phyloP scores from a whole-genome alignment of 2,797 vertebrate genomes.

The Acipenser oxyrinchus region DNA sequence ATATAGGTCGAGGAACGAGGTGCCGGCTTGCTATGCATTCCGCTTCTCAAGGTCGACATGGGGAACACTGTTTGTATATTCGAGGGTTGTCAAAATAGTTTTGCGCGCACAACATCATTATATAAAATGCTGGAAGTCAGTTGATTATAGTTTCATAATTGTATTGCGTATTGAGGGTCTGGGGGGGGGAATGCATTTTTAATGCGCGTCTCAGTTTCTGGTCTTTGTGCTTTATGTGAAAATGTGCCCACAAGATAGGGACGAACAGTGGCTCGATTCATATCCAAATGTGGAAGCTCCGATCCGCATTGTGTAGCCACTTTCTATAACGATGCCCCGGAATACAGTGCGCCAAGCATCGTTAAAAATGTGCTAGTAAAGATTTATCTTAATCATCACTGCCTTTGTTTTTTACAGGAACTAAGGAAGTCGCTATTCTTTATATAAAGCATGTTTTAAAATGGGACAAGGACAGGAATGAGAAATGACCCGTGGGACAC shows the following conservation, averaged over 20 bases:
- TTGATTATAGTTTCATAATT: neutral
- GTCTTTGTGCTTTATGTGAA: neutral
- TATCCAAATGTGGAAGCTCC: neutral
- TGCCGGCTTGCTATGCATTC: no score
- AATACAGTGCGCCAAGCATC: neutral
- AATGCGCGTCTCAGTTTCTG: neutral
- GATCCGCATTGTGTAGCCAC: neutral
- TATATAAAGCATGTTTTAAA: no score
- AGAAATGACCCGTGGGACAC: no score
- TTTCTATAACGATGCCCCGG: neutral
- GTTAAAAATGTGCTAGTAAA: neutral
- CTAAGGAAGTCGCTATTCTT: no score
- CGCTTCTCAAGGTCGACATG: no score
- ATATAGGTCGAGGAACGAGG: no score
- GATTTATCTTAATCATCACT: neutral
- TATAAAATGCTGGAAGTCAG: neutral
- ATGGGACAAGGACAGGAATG: no score
- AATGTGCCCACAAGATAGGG: no score
- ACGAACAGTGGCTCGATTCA: neutral
- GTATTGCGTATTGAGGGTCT: neutral
- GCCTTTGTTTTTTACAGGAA: no score
- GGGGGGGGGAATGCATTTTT: neutral
- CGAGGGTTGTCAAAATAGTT: constrained; percentile 4
- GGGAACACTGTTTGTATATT: no score
- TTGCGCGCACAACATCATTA: neutral